These are phyloP conservation scores for Orgyia antiqua DNA, from an alignment of 2,888 invertebrate species.

Conservation along the genomic window DNA sequence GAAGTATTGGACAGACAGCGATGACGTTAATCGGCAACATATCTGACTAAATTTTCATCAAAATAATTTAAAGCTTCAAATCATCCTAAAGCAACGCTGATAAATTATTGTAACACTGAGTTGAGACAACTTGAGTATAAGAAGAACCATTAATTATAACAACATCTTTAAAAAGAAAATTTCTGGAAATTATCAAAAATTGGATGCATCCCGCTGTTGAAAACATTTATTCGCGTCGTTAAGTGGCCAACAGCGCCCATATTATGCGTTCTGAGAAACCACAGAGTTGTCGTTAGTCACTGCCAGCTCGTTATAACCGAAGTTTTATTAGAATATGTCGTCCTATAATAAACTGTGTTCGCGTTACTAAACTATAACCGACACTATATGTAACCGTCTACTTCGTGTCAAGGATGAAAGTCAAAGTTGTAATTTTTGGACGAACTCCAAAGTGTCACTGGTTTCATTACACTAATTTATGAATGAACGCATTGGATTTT, in stretches of 20 bases:
- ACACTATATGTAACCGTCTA: constrained; percentile 28
- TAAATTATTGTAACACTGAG: too few relatives aligned
- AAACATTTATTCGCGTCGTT: constrained; percentile 20
- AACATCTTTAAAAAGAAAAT: constrained; percentile 12
- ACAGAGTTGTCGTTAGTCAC: constrained; percentile 15
- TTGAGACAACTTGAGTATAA: constrained; percentile 14
- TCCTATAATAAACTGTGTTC: constrained; percentile 13
- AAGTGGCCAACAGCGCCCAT: constrained; percentile 18
- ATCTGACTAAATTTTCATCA: too few relatives aligned
- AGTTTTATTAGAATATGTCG: constrained; percentile 20
- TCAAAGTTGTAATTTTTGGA: constrained; percentile 48
- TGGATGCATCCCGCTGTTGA: constrained; percentile 8
- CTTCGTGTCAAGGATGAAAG: constrained; percentile 49
- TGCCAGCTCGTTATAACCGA: constrained; percentile 14
- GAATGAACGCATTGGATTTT: constrained; percentile 39
- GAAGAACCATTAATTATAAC: constrained; percentile 17
- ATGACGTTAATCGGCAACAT: too few relatives aligned
- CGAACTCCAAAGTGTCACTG: constrained; percentile 37
- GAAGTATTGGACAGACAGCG: too few relatives aligned
- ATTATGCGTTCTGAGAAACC: constrained; percentile 19
- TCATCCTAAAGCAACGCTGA: not conserved
- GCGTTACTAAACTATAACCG: constrained; percentile 16
- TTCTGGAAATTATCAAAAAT: constrained; percentile 21
- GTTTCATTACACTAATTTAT: constrained; percentile 42
- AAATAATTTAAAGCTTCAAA: not conserved